Conservation (phyloP, 2,888 invertebrate species). For the Sthenelais limicola region DNA sequence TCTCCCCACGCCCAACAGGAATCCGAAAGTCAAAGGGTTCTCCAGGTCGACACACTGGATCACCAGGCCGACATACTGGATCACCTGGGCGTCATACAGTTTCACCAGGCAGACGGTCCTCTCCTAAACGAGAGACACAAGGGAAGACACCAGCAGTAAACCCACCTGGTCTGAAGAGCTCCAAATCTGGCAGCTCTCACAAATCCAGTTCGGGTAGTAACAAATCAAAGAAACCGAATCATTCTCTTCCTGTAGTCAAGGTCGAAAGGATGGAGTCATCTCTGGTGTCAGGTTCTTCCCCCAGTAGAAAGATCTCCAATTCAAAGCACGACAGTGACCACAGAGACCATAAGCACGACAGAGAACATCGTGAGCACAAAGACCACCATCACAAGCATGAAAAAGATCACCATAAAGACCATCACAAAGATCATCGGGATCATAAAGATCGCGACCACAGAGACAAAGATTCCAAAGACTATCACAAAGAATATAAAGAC, state of each 20-base stretch:
- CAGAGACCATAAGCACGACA: slow-evolving; percentile 8
- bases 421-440: not conserved
- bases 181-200: slow-evolving; percentile 20
- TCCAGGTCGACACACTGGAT: slow-evolving; percentile 26
- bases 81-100: slow-evolving; percentile 12
- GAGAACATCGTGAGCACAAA: slow-evolving; percentile 19
- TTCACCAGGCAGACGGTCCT: slow-evolving; percentile 15
- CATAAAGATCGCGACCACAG: not conserved
- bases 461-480: not conserved
- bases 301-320: slow-evolving; percentile 11
- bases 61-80: not conserved
- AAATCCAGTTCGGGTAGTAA: slow-evolving; percentile 10
- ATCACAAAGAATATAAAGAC: not conserved
- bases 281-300: slow-evolving; percentile 6
- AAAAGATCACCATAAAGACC: not conserved
- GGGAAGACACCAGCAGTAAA: slow-evolving; percentile 25
- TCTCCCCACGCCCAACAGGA: slow-evolving; percentile 6
- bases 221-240: slow-evolving; percentile 55
- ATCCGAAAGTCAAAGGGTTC: slow-evolving; percentile 22
- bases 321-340: slow-evolving; percentile 28
- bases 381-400: not conserved
- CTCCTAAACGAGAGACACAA: slow-evolving; percentile 33
- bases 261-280: slow-evolving; percentile 65
- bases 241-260: slow-evolving; percentile 68
- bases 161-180: slow-evolving; percentile 10